Evolutionary conservation across 2,888 invertebrate species (phyloP), one percentile per base, ranked within the genome.

Genomic region (Conistra vaccinii): DNA sequence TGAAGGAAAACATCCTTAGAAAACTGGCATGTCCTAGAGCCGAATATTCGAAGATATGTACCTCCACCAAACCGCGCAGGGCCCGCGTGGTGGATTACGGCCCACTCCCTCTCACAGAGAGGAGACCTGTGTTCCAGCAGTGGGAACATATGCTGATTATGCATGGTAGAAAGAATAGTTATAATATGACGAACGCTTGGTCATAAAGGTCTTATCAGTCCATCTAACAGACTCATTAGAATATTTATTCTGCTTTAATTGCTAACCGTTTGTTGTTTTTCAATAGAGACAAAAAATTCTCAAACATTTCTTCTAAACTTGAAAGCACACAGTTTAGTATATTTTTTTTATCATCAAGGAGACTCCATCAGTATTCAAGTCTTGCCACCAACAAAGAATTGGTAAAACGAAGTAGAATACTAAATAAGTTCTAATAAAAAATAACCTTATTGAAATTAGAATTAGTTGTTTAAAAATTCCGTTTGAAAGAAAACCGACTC

Each of bases 311-410:
- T 32, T 26, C 12, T 42, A 42, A 26, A 39, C 10, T 48, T 66
- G 4, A 48, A 45, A 61, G 9, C 23, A 55, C 32, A 60, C 53
- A 45, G 20, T 61, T 66, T 14, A 62, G 29, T n/a, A 35, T 48
- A 42, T 55, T 63, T 55, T 74, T 58, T 53, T 53, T 53, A 74
- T 39, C 3, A 61, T 76, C n/a, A 60, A 55, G 14, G 10, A 65
- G 20, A 26, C 6, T 17, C 26, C 42, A 78, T 78, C 55, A 75
- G 32, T 81, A 78, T 78, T 78, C 78, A 61, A 61, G 78, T 29
- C 57, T 39, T 10, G 53, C 26, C 35, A 55, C 48, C 81, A 66
- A 61, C 55, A 81, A 81, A 66, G 60, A 81, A 81, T 60, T 73
- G 2, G 39, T 39, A 39, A 61, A 75, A 75, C 60, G 32, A 55